Base-by-base conservation (phyloP, 2,888 invertebrate genomes). In the Drosophila gaucha region DNA sequence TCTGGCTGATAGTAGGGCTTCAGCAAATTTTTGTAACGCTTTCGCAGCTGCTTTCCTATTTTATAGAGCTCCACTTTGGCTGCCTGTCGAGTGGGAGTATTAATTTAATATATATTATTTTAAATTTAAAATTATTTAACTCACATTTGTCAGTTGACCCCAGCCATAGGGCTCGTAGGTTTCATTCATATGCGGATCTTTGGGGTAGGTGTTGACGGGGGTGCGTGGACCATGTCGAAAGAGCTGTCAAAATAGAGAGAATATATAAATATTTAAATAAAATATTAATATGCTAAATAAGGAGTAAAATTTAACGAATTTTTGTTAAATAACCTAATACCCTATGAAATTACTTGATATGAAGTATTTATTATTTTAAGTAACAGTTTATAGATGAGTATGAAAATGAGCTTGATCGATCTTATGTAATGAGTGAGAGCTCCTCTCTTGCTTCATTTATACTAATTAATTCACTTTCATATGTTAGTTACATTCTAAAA, bases 141-240 rank as follows among this genome's bases (percentile, higher is more conserved):
- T 93, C 91, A 96, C 96, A 89, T 94, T 95, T 6, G 96, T 96
- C 10, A 97, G 91, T 82, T 96, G 96, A 9, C 96, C 96, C 94
- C 95, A 96, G 38, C 96, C 96, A 58, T 93, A 94, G 1, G 96
- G 96, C 92, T 94, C 94, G 82, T 94, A 94, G 0, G 93, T 93
- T 60, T 94, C 93, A 78, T 95, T 94, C n/a, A 93, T 80, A 59
- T 91, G 92, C 0, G 95, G 95, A 92, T 97, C 96, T 50, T 93
- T 95, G 2, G 96, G 95, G 86, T 95, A 97, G 0, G 95, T 94
- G 62, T 93, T 93, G 5, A 94, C 94, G 0, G 96, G 96, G 22
- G 96, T 95, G 84, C 97, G 92, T 51, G 95, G 94, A 2, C 97
- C 97, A 93, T 97, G 97, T 20, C 97, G 93, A 91, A 94, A 95